Conservation (phyloP, 1,140 invertebrate species). For the Zaprionus gabonicus region DNA sequence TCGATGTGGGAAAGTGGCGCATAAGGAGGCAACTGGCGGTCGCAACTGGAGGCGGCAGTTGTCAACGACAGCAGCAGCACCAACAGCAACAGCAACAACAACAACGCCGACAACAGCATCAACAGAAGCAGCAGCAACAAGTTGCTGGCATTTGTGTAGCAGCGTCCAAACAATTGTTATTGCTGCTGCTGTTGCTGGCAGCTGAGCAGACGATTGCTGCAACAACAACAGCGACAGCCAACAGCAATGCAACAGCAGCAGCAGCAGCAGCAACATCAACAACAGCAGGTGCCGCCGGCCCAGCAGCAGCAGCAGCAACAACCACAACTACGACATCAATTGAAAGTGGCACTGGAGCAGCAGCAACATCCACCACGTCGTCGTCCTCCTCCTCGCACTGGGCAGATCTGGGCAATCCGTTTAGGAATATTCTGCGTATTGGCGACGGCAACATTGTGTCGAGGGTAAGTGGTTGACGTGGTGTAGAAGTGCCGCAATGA, state of each 20-base stretch:
- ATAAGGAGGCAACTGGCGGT: constrained; percentile 51
- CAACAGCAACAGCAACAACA: constrained; percentile 25
- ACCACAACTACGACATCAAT: constrained; percentile 35
- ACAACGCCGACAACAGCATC: constrained; percentile 19
- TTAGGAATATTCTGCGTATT: constrained; percentile 71
- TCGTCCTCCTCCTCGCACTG: constrained; percentile 43
- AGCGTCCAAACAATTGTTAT: constrained; percentile 39
- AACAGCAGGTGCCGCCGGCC: constrained; percentile 28
- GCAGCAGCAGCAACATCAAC: constrained; percentile 31
- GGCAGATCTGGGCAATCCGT: constrained; percentile 47
- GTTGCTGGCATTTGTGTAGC: constrained; percentile 50
- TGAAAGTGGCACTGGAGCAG: constrained; percentile 21
- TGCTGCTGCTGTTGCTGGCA: constrained; percentile 55
- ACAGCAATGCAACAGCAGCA: constrained; percentile 64
- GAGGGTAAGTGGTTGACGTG: constrained; percentile 56
- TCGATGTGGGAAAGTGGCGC: constrained; percentile 91
- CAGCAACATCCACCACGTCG: constrained; percentile 9
- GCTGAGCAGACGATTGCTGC: constrained; percentile 75
- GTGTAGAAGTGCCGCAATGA: background rate
- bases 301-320: constrained; percentile 86
- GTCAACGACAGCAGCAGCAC: constrained; percentile 51
- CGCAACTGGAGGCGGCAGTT: constrained; percentile 41
- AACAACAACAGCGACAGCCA: constrained; percentile 85
- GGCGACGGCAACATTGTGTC: constrained; percentile 76
- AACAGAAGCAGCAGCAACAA: constrained; percentile 46